Conservation (phyloP, 1,140 invertebrate genomes). For the Neodiprion virginianus region DNA sequence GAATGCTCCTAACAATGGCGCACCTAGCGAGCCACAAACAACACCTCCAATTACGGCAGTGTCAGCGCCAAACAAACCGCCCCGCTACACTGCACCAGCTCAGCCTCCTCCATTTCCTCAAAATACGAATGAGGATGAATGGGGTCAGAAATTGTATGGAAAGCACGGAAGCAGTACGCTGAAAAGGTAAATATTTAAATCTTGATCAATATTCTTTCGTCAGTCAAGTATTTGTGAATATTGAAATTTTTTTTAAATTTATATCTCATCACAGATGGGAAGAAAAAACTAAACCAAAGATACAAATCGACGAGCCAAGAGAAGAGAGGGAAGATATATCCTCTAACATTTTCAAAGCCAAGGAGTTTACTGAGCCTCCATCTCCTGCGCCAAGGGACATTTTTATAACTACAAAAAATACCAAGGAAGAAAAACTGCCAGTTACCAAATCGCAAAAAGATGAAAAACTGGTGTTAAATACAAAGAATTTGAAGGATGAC, state of each 20-base stretch:
- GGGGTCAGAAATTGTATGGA: slow-evolving; percentile 82
- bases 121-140: slow-evolving; percentile 70
- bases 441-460: neutral
- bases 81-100: slow-evolving; percentile 56
- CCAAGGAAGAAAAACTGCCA: neutral
- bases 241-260: neutral
- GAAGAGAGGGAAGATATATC: slow-evolving; percentile 39
- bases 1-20: slow-evolving; percentile 56
- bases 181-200: slow-evolving; percentile 45
- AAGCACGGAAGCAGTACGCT: slow-evolving; percentile 59
- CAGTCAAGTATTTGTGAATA: neutral
- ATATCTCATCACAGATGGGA: slow-evolving; percentile 46
- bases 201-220: slow-evolving; percentile 10
- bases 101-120: slow-evolving; percentile 52
- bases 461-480: neutral
- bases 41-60: slow-evolving; percentile 41
- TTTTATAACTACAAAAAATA: neutral
- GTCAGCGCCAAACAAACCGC: slow-evolving; percentile 63
- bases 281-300: slow-evolving; percentile 46
- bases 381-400: slow-evolving; percentile 36
- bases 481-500: slow-evolving; percentile 41
- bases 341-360: slow-evolving; percentile 39
- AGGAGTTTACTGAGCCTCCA: slow-evolving; percentile 20
- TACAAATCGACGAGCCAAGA: slow-evolving; percentile 49
- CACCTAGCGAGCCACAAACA: slow-evolving; percentile 25